Evolutionary conservation across 1,140 invertebrate genomes (phyloP).

Genomic region (Drosophila ironensis): DNA sequence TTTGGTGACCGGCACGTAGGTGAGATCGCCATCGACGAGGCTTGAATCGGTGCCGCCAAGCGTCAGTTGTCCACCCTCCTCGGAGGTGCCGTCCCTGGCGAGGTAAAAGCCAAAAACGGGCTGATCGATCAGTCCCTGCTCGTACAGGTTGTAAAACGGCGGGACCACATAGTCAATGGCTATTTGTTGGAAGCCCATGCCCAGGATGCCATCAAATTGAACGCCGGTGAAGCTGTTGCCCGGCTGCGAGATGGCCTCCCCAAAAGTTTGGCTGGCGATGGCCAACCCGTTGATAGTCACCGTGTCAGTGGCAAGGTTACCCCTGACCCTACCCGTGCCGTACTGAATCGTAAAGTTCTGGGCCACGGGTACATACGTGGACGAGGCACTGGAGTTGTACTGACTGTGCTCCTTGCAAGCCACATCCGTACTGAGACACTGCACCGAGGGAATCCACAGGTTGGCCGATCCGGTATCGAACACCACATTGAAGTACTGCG

Average conservation of each 20-base stretch:
- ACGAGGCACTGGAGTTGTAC: constrained; percentile 63
- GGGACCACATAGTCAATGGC: constrained; percentile 94
- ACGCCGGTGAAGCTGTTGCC: constrained; percentile 94
- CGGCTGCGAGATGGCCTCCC: constrained; percentile 96
- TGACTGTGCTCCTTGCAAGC: constrained; percentile 66
- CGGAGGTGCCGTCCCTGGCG: constrained; percentile 82
- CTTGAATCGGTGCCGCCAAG: constrained; percentile 62
- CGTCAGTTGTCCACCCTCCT: constrained; percentile 54
- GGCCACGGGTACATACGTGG: constrained; percentile 52
- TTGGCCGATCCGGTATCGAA: constrained; percentile 72
- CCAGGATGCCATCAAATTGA: constrained; percentile 98
- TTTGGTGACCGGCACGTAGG: constrained; percentile 68
- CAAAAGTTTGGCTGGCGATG: constrained; percentile 94
- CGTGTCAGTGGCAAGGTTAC: constrained; percentile 60
- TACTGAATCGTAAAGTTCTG: constrained; percentile 66
- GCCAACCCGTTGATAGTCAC: constrained; percentile 84
- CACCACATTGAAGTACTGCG: constrained; percentile 85
- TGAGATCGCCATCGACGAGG: constrained; percentile 58
- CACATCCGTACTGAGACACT: constrained; percentile 48
- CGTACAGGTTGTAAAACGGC: constrained; percentile 96
- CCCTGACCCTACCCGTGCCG: constrained; percentile 59
- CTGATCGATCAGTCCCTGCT: constrained; percentile 88
- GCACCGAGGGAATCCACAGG: constrained; percentile 64
- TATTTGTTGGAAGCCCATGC: constrained; percentile 93
- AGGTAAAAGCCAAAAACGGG: constrained; percentile 98